Percentiles rank a stretch among this genome's conserved stretches.
Evolutionary conservation across 2,113 vertebrate genomes (phyloP).

Genomic region (Odontophorus gujanensis): DNA sequence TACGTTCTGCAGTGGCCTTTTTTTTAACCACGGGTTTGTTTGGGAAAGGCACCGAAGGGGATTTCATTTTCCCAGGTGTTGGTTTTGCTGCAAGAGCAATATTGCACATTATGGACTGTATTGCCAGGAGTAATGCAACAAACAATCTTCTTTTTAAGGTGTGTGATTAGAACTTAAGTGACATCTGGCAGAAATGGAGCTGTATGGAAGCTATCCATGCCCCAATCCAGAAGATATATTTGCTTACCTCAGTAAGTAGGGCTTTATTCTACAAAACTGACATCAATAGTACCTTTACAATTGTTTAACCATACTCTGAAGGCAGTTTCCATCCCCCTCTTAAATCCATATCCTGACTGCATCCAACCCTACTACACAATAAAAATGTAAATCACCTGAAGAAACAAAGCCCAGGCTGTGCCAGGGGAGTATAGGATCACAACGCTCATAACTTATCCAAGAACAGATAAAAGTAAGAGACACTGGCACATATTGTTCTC

Average conservation of each 20-base stretch:
- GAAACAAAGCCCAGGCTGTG: neutral
- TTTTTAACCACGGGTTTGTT: accelerated
- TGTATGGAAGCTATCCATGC: neutral
- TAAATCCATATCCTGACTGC: neutral
- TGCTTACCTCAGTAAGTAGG: neutral
- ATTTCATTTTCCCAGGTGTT: neutral
- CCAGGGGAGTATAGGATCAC: neutral
- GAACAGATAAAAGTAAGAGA: neutral
- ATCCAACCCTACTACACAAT: neutral
- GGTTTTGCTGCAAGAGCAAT: neutral
- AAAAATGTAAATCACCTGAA: neutral
- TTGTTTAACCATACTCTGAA: neutral
- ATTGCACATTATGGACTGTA: neutral
- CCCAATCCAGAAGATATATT: neutral
- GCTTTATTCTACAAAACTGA: neutral
- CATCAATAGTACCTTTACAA: neutral
- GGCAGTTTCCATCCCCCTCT: neutral
- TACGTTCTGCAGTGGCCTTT: neutral
- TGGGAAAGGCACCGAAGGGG: accelerated
- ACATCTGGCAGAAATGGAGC: neutral
- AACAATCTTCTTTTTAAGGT: neutral
- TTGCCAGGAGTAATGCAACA: neutral
- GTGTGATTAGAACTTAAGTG: neutral
- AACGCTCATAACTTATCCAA: neutral
- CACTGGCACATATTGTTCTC: accelerated